These are phyloP conservation scores for Ceriagrion tenellum DNA, from an alignment of 2,888 invertebrate genomes.

Conservation along the genomic window DNA sequence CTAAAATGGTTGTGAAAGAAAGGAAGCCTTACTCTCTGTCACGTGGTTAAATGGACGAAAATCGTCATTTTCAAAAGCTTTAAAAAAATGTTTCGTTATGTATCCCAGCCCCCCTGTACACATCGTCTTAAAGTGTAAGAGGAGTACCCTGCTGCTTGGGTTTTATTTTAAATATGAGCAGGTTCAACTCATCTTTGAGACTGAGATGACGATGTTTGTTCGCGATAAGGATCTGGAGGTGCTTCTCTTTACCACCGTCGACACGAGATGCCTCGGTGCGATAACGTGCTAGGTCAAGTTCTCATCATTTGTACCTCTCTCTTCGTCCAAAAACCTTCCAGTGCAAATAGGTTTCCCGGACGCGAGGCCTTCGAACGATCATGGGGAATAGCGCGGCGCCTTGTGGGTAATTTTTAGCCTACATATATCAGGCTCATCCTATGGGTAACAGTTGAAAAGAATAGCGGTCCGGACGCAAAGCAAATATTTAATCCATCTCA, in stretches of 20 bases:
- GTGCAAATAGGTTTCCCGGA: neutral
- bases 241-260: neutral
- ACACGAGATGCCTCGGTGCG: neutral
- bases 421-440: neutral
- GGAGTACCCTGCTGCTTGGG: neutral
- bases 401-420: neutral
- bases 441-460: neutral
- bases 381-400: neutral
- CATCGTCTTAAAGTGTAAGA: no score
- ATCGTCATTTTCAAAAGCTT: neutral
- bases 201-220: neutral
- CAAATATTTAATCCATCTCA: conserved; percentile 3
- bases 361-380: neutral
- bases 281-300: neutral
- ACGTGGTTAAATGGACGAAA: neutral
- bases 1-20: neutral
- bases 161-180: neutral
- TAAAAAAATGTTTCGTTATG: neutral
- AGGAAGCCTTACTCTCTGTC: neutral
- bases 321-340: neutral
- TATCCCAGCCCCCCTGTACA: no score
- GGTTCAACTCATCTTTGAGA: neutral
- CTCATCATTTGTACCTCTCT: neutral
- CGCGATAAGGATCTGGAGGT: neutral
- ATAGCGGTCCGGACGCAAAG: neutral